These are phyloP conservation scores for Misgurnus anguillicaudatus DNA, from an alignment of 2,113 vertebrate species.

Conservation along the genomic window DNA sequence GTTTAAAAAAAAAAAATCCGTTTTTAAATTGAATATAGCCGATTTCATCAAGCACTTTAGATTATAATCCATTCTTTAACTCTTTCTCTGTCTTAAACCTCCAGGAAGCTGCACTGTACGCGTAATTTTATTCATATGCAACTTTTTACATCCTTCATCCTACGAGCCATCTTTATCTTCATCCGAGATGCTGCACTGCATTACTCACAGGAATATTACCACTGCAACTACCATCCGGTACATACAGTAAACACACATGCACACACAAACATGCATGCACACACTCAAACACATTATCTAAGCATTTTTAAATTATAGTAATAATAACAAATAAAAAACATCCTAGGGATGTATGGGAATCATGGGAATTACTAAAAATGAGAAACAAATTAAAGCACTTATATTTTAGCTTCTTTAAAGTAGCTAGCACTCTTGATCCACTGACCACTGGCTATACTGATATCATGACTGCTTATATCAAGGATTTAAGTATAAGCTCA, in stretches of 20 bases:
- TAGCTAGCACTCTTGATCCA: too few species aligned
- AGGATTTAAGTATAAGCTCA: too few species aligned
- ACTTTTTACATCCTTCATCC: slow-evolving; percentile 91
- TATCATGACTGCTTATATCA: too few species aligned
- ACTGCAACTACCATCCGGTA: slow-evolving; percentile 79
- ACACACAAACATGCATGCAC: background rate
- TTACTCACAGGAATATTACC: slow-evolving; percentile 72
- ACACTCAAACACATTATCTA: background rate
- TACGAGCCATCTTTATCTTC: slow-evolving; percentile 89
- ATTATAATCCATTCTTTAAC: background rate
- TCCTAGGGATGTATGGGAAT: too few species aligned
- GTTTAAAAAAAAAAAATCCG: too few species aligned
- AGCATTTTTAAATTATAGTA: too few species aligned
- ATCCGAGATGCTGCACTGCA: slow-evolving; percentile 86
- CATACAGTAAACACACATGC: background rate
- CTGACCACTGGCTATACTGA: too few species aligned
- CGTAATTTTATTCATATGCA: slow-evolving; percentile 97
- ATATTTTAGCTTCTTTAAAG: too few species aligned
- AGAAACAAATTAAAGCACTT: too few species aligned
- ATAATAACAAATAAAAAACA: too few species aligned
- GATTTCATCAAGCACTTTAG: background rate
- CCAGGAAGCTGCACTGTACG: slow-evolving; percentile 89
- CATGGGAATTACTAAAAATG: too few species aligned
- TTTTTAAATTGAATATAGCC: background rate
- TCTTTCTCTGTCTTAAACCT: background rate